Conservation (phyloP, 2,888 invertebrate species). For the Drosophila mayaguana region DNA sequence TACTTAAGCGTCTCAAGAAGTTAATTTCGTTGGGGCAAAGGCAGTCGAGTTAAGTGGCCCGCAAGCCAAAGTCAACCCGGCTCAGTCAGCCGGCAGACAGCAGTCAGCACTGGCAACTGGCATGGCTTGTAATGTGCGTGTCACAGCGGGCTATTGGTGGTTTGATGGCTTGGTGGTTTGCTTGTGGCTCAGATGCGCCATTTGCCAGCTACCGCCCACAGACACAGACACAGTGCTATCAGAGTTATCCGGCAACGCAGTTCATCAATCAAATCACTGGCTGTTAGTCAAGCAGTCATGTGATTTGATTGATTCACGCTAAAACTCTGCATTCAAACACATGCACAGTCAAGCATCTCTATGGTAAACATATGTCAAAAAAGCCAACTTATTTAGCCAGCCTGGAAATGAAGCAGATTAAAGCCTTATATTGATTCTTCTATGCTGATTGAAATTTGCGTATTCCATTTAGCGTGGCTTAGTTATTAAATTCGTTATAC, state of each 20-base stretch:
- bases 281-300: slow-evolving; percentile 80
- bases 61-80: slow-evolving; percentile 31
- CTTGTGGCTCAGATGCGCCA: slow-evolving; percentile 9
- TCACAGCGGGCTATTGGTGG: slow-evolving; percentile 45
- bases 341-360: slow-evolving; percentile 23
- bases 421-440: neutral
- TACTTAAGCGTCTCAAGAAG: slow-evolving; percentile 46
- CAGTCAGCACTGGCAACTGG: slow-evolving; percentile 18
- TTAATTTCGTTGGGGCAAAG: slow-evolving; percentile 55
- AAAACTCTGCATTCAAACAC: slow-evolving; percentile 64
- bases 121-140: slow-evolving; percentile 64
- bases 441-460: neutral
- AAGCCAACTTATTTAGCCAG: too few relatives aligned
- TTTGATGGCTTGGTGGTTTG: slow-evolving; percentile 5
- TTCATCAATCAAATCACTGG: slow-evolving; percentile 80
- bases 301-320: slow-evolving; percentile 80
- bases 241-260: slow-evolving; percentile 55
- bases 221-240: slow-evolving; percentile 13
- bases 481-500: neutral
- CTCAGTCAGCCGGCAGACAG: slow-evolving; percentile 5
- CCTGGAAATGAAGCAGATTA: neutral
- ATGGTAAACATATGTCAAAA: neutral
- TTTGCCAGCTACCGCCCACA: slow-evolving; percentile 1
- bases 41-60: slow-evolving; percentile 39
- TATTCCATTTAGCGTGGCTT: neutral